A percentile compares a stretch with the other conserved stretches of the same genome.
Evolutionary conservation across 2,797 vertebrate genomes (phyloP).

Genomic region (Onychomys leucogaster): DNA sequence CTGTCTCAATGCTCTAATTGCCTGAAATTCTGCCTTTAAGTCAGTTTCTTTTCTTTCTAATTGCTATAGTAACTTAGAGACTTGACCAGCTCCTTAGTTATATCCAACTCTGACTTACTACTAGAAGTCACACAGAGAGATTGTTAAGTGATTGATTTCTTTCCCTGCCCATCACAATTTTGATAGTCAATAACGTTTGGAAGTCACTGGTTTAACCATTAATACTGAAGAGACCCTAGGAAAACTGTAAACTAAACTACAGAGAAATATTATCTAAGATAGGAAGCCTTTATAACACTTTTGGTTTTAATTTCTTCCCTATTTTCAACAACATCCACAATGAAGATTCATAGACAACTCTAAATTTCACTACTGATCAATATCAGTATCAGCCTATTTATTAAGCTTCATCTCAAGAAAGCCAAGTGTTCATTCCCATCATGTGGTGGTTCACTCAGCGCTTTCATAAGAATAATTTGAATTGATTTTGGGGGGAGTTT

Average conservation of each 20-base stretch:
- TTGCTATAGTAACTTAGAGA: background rate
- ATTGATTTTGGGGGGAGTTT: background rate
- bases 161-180: background rate
- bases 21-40: conserved; percentile 28
- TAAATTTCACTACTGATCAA: conserved; percentile 29
- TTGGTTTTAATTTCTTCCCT: conserved; percentile 10
- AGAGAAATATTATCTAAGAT: conserved; percentile 2
- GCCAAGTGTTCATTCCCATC: background rate
- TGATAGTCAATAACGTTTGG: background rate
- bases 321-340: conserved; percentile 42
- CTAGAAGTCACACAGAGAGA: background rate
- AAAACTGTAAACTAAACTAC: conserved; percentile 15
- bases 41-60: background rate
- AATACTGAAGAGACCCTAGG: background rate
- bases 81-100: background rate
- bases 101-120: conserved; percentile 1
- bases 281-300: background rate
- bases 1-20: background rate
- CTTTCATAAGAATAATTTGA: conserved; percentile 65
- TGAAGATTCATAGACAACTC: background rate
- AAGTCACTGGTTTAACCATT: background rate
- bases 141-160: background rate
- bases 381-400: conserved; percentile 40
- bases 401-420: conserved; percentile 55
- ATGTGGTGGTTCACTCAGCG: background rate